phyloP scores from a whole-genome alignment of 2,888 invertebrate species.

The Boloria selene region DNA sequence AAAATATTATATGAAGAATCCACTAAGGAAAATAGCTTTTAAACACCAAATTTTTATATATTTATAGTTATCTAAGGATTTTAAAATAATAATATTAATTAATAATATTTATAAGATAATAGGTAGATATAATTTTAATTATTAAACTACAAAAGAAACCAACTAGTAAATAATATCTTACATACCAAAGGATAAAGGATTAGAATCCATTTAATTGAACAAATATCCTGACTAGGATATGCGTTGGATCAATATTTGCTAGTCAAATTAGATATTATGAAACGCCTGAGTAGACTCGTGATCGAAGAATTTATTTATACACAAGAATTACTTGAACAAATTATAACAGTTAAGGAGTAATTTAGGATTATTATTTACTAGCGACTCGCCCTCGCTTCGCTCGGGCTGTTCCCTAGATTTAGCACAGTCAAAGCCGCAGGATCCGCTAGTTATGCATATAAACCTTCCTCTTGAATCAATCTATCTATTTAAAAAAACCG shows the following conservation, averaged over 20 bases:
- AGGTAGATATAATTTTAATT: neutral
- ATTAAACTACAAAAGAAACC: neutral
- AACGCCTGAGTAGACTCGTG: conserved; percentile 39
- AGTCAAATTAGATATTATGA: conserved; percentile 54
- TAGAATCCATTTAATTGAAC: conserved; percentile 23
- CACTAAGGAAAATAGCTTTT: no score
- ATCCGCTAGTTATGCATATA: no score
- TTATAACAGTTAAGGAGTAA: neutral
- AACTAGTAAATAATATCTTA: neutral
- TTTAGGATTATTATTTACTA: neutral
- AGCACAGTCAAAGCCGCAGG: no score
- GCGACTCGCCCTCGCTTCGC: no score
- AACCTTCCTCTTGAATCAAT: no score
- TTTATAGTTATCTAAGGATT: no score
- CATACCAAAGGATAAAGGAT: conserved; percentile 26
- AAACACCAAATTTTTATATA: no score
- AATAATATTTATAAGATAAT: no score
- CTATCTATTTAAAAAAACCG: no score
- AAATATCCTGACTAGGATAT: conserved; percentile 49
- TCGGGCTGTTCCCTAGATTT: no score
- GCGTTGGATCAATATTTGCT: conserved; percentile 62
- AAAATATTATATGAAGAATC: no score
- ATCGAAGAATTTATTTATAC: neutral
- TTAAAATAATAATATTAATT: no score
- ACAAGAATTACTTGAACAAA: neutral